Evolutionary conservation across 2,888 invertebrate genomes (phyloP), one percentile per base, ranked within the genome.

Genomic region (Dexiosoma caninum): DNA sequence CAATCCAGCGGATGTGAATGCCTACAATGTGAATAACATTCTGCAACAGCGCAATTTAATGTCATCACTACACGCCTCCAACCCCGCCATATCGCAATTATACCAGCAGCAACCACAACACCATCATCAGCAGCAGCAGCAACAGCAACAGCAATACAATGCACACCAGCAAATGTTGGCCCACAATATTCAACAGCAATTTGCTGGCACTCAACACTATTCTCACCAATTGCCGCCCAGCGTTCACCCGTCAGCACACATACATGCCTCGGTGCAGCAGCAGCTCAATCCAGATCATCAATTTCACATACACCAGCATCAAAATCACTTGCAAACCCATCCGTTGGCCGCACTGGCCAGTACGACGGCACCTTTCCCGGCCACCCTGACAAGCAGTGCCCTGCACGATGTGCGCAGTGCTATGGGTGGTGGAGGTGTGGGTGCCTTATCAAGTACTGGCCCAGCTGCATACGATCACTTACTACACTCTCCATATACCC

Each of bases 41-140:
- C 81, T 85, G 53, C 84, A 88, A 78, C 89, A 89, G 79, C 89
- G 89, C 75, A 88, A 89, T 79, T 84, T 88, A 83, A 88, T 89
- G 88, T 86, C 89, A 77, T 85, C 89, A 78, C 83, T 90, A 85
- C 90, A 90, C 83, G 89, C 89, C 84, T 90, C 90, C 16, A 89
- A 89, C 85, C 90, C 90, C 83, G 88, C 90, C 85, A 88, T 89
- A 19, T 88, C 89, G 84, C 89, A 89, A 84, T 86, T 88, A 77
- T 88, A 89, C 82, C 87, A 86, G 71, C 88, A 86, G 60, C 85
- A 85, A 32, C 66, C 82, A 5, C 62, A 32, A n/a, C 72, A 66
- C 85, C 83, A 84, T 32, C 84, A 85, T 32, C 84, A 57, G 62
- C 83, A 69, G 30, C 85, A 83, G 35, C 84, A 85, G 27, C 83